Conservation (phyloP, 2,113 vertebrate genomes). For the Eolophus roseicapilla region DNA sequence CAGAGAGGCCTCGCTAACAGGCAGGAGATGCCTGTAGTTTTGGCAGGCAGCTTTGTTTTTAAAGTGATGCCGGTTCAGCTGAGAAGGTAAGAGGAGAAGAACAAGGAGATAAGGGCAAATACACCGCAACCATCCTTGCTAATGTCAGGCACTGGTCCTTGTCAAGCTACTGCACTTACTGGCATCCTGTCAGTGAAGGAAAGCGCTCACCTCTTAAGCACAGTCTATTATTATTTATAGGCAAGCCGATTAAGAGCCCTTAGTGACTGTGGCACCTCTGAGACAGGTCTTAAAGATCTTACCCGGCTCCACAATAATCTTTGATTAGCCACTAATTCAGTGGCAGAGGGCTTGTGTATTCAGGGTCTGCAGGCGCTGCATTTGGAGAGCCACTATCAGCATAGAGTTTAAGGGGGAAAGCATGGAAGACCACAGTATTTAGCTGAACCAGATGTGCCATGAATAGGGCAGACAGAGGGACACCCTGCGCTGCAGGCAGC, state of each 20-base stretch:
- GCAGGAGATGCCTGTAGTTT: not conserved
- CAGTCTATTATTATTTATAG: constrained; percentile 57
- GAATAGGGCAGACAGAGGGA: not conserved
- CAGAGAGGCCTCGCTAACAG: not conserved
- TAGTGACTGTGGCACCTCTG: constrained; percentile 37
- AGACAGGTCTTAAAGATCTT: constrained; percentile 51
- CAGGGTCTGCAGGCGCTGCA: not conserved
- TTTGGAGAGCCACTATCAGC: not conserved
- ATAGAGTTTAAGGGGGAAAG: not conserved
- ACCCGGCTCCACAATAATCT: not conserved
- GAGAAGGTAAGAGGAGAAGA: not conserved
- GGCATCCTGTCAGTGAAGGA: not conserved
- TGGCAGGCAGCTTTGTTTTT: not conserved
- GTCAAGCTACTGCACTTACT: not conserved
- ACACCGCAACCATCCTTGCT: not conserved
- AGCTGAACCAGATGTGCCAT: not conserved
- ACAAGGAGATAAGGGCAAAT: not conserved
- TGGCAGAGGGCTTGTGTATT: not conserved
- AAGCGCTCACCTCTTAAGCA: constrained; percentile 41
- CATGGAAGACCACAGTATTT: not conserved
- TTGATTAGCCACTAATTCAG: constrained; percentile 60
- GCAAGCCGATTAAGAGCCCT: constrained; percentile 57
- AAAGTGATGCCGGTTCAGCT: not conserved
- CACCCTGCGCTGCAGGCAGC: not conserved
- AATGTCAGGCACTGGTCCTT: rapidly evolving